Percentiles rank a stretch among this genome's conserved stretches.
phyloP scores from a whole-genome alignment of 2,113 vertebrate species.

The Urocitellus parryii region DNA sequence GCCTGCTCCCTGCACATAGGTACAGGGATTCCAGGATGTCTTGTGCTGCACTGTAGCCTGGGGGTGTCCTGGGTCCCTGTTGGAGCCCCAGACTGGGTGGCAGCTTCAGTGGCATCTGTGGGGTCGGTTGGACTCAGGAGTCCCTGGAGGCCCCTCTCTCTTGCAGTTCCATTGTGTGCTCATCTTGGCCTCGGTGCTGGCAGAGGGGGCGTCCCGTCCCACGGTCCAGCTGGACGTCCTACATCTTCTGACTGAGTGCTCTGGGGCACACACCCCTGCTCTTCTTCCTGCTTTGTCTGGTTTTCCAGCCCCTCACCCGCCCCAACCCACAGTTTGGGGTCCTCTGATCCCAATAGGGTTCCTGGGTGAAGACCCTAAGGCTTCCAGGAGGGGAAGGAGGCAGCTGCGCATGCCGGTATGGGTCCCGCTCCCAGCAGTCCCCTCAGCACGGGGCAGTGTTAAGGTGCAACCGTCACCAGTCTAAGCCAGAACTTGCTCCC shows the following conservation, averaged over 20 bases:
- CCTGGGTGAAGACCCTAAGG: not conserved
- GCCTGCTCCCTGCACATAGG: not conserved
- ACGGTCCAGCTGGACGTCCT: not conserved
- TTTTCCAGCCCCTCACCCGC: not conserved
- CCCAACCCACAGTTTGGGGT: not conserved
- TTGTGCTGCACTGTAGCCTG: not conserved
- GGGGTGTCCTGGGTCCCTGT: not conserved
- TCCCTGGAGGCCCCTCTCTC: not conserved
- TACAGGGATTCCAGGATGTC: accelerated
- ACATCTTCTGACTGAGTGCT: not conserved
- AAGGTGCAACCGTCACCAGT: accelerated
- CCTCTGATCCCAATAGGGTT: too few species aligned
- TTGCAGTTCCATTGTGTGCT: too few species aligned
- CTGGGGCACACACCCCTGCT: not conserved
- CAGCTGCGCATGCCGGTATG: not conserved
- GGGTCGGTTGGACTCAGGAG: not conserved
- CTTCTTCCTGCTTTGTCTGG: not conserved
- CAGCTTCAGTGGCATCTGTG: accelerated
- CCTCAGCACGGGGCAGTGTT: not conserved
- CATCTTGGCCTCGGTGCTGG: not conserved
- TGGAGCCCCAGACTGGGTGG: not conserved
- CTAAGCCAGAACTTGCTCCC: not conserved
- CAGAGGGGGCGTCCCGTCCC: not conserved
- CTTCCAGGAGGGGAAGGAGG: not conserved
- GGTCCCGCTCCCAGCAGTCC: not conserved